Percentiles rank a stretch among this genome's conserved stretches.
phyloP scores from a whole-genome alignment of 1,140 invertebrate species.

The Babylonia areolata region DNA sequence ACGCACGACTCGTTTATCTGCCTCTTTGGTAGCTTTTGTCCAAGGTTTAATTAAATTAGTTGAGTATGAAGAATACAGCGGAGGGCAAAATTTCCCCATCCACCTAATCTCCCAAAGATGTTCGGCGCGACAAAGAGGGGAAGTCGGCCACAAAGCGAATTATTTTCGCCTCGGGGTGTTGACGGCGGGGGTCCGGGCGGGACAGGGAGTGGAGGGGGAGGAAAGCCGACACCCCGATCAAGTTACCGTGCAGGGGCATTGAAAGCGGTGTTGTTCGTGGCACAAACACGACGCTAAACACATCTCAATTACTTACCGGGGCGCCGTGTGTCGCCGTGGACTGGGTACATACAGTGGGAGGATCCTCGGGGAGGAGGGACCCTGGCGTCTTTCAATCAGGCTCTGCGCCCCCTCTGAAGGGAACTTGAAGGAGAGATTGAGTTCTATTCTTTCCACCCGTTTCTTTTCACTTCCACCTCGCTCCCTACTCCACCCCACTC shows the following conservation, averaged over 20 bases:
- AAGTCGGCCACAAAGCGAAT: conserved; percentile 39
- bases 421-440: not conserved
- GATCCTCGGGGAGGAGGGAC: not conserved
- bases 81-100: conserved; percentile 43
- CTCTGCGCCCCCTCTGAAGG: not conserved
- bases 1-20: conserved; percentile 22
- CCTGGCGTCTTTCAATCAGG: not conserved
- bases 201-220: not conserved
- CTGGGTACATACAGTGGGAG: not conserved
- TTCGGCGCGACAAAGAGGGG: conserved; percentile 21
- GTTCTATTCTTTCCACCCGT: not conserved
- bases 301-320: conserved; percentile 18
- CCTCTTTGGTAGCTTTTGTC: conserved; percentile 28
- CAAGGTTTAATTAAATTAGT: conserved; percentile 52
- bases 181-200: conserved; percentile 31
- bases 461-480: not conserved
- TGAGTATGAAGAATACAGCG: conserved; percentile 45
- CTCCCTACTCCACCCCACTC: no score
- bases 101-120: conserved; percentile 42
- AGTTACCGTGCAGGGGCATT: conserved; percentile 16
- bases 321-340: not conserved
- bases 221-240: conserved; percentile 47
- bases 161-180: conserved; percentile 40
- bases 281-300: conserved; percentile 16
- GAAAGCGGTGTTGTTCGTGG: not conserved